phyloP scores from a whole-genome alignment of 1,140 invertebrate species.

The Rhopalosiphum padi region DNA sequence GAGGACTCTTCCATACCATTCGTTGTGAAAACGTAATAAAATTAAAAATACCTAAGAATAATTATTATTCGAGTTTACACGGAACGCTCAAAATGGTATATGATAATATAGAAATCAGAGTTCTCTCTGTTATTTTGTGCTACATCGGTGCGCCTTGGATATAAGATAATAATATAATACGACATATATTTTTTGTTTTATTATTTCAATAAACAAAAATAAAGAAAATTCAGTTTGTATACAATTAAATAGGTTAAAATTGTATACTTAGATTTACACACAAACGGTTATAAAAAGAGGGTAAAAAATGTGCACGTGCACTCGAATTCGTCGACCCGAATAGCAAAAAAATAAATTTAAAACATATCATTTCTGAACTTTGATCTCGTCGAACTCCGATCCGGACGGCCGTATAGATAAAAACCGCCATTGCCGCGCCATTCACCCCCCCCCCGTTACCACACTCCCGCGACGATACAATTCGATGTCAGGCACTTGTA shows the following conservation, averaged over 20 bases:
- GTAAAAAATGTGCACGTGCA: too few relatives aligned
- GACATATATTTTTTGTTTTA: background rate
- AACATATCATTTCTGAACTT: background rate
- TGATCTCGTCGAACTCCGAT: background rate
- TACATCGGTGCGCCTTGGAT: background rate
- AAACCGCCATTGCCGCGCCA: background rate
- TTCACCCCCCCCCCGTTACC: background rate
- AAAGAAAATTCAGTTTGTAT: background rate
- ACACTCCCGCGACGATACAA: background rate
- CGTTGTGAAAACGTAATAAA: too few relatives aligned
- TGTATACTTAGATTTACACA: background rate
- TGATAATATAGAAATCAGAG: too few relatives aligned
- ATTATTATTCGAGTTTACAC: too few relatives aligned
- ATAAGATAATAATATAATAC: too few relatives aligned
- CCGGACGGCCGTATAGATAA: background rate
- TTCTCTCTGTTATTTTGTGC: too few relatives aligned
- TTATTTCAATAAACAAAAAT: too few relatives aligned
- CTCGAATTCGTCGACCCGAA: background rate
- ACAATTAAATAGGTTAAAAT: too few relatives aligned
- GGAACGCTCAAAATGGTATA: too few relatives aligned
- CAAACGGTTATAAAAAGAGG: too few relatives aligned
- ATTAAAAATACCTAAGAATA: too few relatives aligned
- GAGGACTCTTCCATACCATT: background rate
- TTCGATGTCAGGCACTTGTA: background rate
- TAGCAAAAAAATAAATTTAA: background rate